phyloP scores from a whole-genome alignment of 1,140 invertebrate genomes.

The Caenorhabditis inopinata region DNA sequence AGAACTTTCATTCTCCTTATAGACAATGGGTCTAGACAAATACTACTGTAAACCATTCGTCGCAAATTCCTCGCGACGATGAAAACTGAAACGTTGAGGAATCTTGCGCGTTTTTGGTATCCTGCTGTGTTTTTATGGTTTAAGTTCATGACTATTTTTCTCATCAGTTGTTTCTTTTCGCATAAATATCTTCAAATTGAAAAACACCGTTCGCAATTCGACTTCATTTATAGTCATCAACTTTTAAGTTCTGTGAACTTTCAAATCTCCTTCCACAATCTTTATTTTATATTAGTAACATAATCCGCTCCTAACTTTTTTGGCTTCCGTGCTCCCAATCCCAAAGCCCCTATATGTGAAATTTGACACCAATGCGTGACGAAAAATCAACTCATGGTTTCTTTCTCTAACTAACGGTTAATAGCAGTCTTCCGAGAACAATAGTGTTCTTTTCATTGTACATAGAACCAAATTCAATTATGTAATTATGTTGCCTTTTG shows the following conservation, averaged over 20 bases:
- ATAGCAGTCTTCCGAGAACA: background rate
- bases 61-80: too few relatives aligned
- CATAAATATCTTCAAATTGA: background rate
- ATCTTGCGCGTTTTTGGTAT: too few relatives aligned
- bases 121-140: too few relatives aligned
- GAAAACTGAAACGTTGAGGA: too few relatives aligned
- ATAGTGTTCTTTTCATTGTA: background rate
- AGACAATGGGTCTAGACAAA: too few relatives aligned
- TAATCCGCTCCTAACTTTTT: background rate
- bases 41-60: too few relatives aligned
- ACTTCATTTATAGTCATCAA: too few relatives aligned
- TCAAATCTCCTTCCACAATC: background rate
- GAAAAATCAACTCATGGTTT: background rate
- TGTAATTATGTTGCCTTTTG: conserved; percentile 18
- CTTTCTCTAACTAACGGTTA: background rate
- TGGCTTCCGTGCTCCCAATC: background rate
- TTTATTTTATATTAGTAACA: conserved; percentile 26
- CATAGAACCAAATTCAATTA: background rate
- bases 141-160: too few relatives aligned
- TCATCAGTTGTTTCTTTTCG: background rate
- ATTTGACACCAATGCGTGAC: conserved; percentile 8
- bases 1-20: too few relatives aligned
- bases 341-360: background rate
- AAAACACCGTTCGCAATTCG: too few relatives aligned
- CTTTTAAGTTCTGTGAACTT: background rate